Conservation (phyloP, 2,888 invertebrate species). For the Eupithecia exiguata region DNA sequence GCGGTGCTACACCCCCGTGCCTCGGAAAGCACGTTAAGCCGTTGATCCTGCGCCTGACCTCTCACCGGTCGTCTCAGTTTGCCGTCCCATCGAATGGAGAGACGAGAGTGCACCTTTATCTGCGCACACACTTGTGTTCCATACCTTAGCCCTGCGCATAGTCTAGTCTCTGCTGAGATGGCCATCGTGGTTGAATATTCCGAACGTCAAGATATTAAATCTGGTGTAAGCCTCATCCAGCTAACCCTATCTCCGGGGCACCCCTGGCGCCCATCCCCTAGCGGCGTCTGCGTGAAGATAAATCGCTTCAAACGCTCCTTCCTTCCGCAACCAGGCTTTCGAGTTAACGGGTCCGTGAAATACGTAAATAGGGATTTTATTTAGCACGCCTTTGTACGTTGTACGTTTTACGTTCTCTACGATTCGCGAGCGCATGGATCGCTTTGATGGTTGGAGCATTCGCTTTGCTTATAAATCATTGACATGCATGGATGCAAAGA, state of each 20-base stretch:
- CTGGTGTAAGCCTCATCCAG: background rate
- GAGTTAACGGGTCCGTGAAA: constrained; percentile 63
- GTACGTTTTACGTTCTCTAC: constrained; percentile 5
- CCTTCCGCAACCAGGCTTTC: constrained; percentile 58
- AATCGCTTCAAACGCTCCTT: constrained; percentile 60
- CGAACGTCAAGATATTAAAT: too few species aligned
- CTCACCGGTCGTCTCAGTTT: too few species aligned
- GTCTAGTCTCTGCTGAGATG: too few species aligned
- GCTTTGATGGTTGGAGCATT: background rate
- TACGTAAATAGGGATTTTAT: constrained; percentile 66
- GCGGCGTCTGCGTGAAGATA: constrained; percentile 63
- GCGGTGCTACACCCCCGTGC: too few species aligned
- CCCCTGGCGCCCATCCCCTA: constrained; percentile 49
- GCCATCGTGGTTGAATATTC: too few species aligned
- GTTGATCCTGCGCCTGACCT: too few species aligned
- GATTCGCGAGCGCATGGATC: background rate
- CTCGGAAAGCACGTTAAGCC: too few species aligned
- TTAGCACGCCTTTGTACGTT: constrained; percentile 49
- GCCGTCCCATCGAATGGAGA: too few species aligned
- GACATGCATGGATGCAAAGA: background rate
- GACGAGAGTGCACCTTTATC: too few species aligned
- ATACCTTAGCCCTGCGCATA: too few species aligned
- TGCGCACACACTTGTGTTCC: too few species aligned
- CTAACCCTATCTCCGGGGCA: background rate
- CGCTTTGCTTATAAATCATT: background rate